phyloP scores from a whole-genome alignment of 2,888 invertebrate genomes.

The Lottia scabra region DNA sequence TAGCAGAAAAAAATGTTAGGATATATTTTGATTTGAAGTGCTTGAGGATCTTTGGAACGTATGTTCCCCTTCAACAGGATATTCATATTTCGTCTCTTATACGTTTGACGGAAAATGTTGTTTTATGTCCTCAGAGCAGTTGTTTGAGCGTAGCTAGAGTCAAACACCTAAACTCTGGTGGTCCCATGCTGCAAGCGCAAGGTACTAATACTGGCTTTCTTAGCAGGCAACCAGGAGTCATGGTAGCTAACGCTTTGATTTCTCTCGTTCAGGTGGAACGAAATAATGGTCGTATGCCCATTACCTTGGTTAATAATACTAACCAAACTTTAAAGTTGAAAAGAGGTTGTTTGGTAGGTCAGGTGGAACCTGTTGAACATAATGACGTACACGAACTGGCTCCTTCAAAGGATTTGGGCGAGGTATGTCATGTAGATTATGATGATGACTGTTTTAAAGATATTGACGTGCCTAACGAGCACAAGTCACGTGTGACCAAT shows the following conservation, averaged over 20 bases:
- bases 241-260: neutral
- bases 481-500: neutral
- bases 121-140: neutral
- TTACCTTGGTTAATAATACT: neutral
- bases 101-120: neutral
- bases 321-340: conserved; percentile 2
- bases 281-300: neutral
- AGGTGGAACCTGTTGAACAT: neutral
- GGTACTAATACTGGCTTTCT: neutral
- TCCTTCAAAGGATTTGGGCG: neutral
- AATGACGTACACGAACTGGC: neutral
- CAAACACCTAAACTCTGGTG: too few relatives aligned
- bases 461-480: neutral
- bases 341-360: conserved; percentile 8
- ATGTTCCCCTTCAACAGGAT: neutral
- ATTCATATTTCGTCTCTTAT: neutral
- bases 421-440: neutral
- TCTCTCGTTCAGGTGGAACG: neutral
- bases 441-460: neutral
- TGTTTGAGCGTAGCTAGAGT: too few relatives aligned
- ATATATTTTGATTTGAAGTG: neutral
- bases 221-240: neutral
- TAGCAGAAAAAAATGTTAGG: neutral
- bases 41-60: neutral
- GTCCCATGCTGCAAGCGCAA: too few relatives aligned